Base-by-base conservation (phyloP, 2,888 invertebrate species). In the Baccha elongata region DNA sequence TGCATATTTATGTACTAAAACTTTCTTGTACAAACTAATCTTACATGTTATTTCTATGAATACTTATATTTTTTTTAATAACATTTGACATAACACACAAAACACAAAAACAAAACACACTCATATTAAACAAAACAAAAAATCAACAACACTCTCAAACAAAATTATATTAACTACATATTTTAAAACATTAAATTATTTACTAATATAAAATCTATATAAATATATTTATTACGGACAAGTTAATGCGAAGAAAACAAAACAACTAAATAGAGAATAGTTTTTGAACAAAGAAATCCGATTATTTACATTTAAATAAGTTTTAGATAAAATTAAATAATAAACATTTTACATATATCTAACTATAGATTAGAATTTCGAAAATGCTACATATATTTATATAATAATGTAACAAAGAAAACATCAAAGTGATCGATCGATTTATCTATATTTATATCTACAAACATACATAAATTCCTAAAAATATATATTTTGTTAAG, bases 231-330 rank as follows among this genome's bases (percentile, higher is more conserved):
- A 83, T 72, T 72, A 62, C 26, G 26, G 60, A 67, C 46, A 68
- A 67, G 15, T 58, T 75, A 44, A 58, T 60, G 52, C 8, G 48
- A 19, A 62, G 48, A 23, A 32, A 40, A 55, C 10, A 8, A 17
- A 74, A 75, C 60, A 73, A 67, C 58, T 69, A 71, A 48, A 42
- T 52, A 81, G 52, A 72, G 62, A 73, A 29, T 48, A 68, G 29
- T 58, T 65, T 75, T 75, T 81, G 69, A 81, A 81, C 80, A 81
- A 65, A 81, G 64, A 69, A 69, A 60, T 71, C 71, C 65, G 71
- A 67, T 81, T 81, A 81, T 81, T 81, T 81, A 81, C 81, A 81
- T 81, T 76, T 52, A 76, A 58, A 75, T 81, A 68, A 79, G 62
- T 67, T 74, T n/a, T 79, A 71, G 65, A 76, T 67, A 65, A 76